Evolutionary conservation across 2,113 vertebrate species (phyloP).

Genomic region (Raphicerus campestris): DNA sequence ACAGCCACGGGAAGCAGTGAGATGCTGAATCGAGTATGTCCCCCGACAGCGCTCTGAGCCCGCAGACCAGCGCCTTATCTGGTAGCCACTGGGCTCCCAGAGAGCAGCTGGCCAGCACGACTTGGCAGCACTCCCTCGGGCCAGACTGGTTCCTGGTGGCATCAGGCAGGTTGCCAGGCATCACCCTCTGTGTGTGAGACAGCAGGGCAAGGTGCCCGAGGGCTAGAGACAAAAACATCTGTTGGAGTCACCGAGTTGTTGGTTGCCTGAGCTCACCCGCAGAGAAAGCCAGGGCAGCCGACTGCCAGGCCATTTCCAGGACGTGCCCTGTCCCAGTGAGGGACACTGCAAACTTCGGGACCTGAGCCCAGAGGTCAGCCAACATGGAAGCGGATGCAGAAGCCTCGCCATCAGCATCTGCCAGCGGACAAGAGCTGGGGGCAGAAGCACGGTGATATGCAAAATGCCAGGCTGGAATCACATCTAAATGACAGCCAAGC

Average conservation of each 20-base stretch:
- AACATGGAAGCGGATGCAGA: constrained; percentile 48
- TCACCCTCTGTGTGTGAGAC: constrained; percentile 68
- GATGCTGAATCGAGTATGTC: background rate
- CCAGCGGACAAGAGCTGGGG: background rate
- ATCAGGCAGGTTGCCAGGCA: constrained; percentile 68
- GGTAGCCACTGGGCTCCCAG: constrained; percentile 65
- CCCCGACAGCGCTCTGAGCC: background rate
- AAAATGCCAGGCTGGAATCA: background rate
- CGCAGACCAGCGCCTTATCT: constrained; percentile 15
- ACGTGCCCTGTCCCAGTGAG: constrained; percentile 61
- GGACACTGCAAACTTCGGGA: constrained; percentile 26
- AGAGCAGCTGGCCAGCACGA: constrained; percentile 36
- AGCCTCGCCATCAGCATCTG: background rate
- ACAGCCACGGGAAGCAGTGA: constrained; percentile 48
- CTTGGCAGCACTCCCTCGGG: constrained; percentile 74
- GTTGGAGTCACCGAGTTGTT: constrained; percentile 77
- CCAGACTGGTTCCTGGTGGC: constrained; percentile 68
- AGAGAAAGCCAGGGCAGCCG: constrained; percentile 59
- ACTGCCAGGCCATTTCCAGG: constrained; percentile 66
- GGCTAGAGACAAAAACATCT: constrained; percentile 78
- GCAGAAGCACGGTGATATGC: background rate
- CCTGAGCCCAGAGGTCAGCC: constrained; percentile 68
- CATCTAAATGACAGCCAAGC: background rate
- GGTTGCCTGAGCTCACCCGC: constrained; percentile 74
- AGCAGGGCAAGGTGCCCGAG: constrained; percentile 71